Conservation (phyloP, 2,797 vertebrate genomes). For the Phyllotis vaccarum region DNA sequence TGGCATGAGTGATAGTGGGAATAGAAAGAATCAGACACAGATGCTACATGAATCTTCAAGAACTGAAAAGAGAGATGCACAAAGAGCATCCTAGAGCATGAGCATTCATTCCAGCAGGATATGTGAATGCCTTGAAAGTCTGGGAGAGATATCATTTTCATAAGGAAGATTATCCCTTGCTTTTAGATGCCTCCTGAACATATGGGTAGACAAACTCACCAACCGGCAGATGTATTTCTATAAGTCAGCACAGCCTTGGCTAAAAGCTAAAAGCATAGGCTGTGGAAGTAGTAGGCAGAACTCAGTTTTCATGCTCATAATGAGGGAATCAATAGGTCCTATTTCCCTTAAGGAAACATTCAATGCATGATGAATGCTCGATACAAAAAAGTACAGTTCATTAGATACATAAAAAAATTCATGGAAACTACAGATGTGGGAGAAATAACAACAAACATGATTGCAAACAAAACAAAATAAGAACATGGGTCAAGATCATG, state of each 20-base stretch:
- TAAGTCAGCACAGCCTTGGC: background rate
- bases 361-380: background rate
- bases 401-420: background rate
- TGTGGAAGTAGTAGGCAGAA: background rate
- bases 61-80: background rate
- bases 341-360: background rate
- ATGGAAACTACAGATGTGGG: background rate
- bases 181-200: background rate
- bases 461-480: background rate
- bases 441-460: conserved; percentile 17
- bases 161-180: background rate
- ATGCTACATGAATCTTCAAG: background rate
- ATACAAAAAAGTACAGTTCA: background rate
- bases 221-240: background rate
- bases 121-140: background rate
- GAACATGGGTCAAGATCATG: background rate
- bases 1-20: background rate
- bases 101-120: background rate
- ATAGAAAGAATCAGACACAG: background rate
- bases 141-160: background rate
- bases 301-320: background rate
- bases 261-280: background rate
- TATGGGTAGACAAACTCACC: background rate
- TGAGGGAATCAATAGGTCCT: background rate
- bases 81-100: background rate